A percentile compares a stretch with the other conserved stretches of the same genome.
These are phyloP conservation scores for Lytechinus pictus DNA, from an alignment of 35 echinoderm and acorn worm species.

Conservation along the genomic window DNA sequence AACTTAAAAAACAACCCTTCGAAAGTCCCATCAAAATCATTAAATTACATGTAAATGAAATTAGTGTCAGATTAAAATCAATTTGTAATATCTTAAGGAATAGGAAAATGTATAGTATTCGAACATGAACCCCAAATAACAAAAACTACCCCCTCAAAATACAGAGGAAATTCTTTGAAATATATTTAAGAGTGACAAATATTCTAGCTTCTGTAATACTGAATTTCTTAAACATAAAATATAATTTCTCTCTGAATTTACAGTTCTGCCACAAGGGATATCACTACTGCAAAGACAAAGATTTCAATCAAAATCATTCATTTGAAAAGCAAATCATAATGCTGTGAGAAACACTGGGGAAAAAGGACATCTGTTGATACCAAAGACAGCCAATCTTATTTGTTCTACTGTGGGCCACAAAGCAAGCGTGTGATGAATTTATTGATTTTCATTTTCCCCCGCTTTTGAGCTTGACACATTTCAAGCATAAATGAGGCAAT, in stretches of 20 bases:
- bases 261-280: background rate
- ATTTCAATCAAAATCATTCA: background rate
- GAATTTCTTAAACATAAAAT: no score
- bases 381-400: background rate
- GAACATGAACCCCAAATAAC: no score
- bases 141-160: no score
- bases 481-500: background rate
- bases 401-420: background rate
- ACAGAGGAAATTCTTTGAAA: no score
- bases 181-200: no score
- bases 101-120: background rate
- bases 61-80: background rate
- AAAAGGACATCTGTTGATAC: background rate
- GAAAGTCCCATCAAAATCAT: no score
- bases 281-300: background rate
- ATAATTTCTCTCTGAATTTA: background rate
- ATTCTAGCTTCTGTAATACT: no score
- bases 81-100: background rate
- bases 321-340: background rate
- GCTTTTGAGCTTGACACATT: background rate
- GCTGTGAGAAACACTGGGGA: background rate
- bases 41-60: background rate
- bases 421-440: background rate
- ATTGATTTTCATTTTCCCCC: background rate
- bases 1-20: background rate